Evolutionary conservation across 2,797 vertebrate genomes (phyloP).

Genomic region (Diplodus puntazzo): DNA sequence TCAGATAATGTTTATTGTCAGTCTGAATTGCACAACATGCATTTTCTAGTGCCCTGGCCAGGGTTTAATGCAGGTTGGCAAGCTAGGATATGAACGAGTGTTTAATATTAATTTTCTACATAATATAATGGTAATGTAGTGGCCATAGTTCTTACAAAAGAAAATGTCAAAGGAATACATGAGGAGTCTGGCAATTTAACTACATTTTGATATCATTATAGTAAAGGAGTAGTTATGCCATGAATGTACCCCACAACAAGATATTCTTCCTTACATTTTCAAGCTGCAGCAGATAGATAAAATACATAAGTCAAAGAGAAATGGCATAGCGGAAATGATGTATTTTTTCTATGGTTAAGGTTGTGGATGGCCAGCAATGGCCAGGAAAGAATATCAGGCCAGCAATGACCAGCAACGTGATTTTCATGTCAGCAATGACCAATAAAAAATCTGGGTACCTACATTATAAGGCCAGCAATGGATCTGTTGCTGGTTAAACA

Average conservation of each 20-base stretch:
- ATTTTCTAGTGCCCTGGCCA: not conserved
- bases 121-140: not conserved
- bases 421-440: not conserved
- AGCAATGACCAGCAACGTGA: not conserved
- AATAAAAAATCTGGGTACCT: no score
- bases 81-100: not conserved
- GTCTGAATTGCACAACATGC: conserved; percentile 3
- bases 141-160: no score
- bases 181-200: not conserved
- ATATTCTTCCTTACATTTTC: not conserved
- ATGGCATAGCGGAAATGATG: no score
- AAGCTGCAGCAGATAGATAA: not conserved
- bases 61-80: not conserved
- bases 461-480: not conserved
- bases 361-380: not conserved
- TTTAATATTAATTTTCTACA: not conserved
- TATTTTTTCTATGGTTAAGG: not conserved
- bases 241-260: not conserved
- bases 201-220: not conserved
- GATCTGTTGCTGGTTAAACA: not conserved
- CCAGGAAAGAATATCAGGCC: not conserved
- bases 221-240: no score
- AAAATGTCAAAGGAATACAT: no score
- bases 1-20: not conserved
- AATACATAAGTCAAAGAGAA: not conserved